Conservation (phyloP, 2,888 invertebrate genomes). For the Leptogaster cylindrica region DNA sequence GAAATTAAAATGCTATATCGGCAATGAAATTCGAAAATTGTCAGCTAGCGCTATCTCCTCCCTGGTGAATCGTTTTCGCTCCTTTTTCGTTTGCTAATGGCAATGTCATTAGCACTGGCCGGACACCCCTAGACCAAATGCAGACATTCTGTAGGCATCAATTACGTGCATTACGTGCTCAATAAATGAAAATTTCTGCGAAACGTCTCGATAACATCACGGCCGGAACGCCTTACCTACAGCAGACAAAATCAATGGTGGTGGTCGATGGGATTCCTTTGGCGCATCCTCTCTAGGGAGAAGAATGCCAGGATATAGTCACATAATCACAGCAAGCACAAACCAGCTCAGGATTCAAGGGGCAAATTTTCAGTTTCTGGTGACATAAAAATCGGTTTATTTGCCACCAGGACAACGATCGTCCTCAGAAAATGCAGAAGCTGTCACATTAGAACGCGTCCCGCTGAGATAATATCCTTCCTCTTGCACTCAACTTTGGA, state of each 20-base stretch:
- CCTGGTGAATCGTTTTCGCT: neutral
- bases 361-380: slow-evolving; percentile 7
- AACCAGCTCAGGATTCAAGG: neutral
- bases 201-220: neutral
- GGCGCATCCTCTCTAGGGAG: neutral
- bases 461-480: slow-evolving; percentile 31
- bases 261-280: slow-evolving; percentile 10
- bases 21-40: slow-evolving; percentile 36
- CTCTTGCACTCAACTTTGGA: slow-evolving; percentile 17
- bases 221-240: neutral
- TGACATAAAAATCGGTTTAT: slow-evolving; percentile 9
- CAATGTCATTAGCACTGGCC: neutral
- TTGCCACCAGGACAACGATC: neutral
- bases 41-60: neutral
- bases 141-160: slow-evolving; percentile 7
- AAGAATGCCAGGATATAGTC: neutral
- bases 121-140: neutral
- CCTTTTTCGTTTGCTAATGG: slow-evolving; percentile 24
- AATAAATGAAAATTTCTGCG: slow-evolving; percentile 6
- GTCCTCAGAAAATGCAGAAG: slow-evolving; percentile 37
- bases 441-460: slow-evolving; percentile 41
- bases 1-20: slow-evolving; percentile 36
- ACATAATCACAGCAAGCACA: neutral
- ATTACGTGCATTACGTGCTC: slow-evolving; percentile 3
- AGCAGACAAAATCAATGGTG: slow-evolving; percentile 16